These are phyloP conservation scores for Triplophysa bombifrons DNA, from an alignment of 2,797 vertebrate genomes.

Conservation along the genomic window DNA sequence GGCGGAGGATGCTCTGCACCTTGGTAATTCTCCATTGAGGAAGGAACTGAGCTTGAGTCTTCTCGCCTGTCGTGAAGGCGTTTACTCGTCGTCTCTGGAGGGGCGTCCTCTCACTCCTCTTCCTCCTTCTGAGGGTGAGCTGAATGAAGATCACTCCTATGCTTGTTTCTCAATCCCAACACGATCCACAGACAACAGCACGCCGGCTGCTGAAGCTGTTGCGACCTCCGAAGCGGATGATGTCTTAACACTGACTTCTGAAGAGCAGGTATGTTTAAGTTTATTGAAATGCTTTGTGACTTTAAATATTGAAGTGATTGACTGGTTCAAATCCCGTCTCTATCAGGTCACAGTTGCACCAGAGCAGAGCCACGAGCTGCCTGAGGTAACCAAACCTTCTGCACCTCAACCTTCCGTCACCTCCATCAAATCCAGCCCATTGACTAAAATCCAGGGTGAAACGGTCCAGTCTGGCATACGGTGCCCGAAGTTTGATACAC, in stretches of 20 bases:
- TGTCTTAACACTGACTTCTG: neutral
- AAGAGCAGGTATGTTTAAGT: conserved; percentile 32
- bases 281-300: neutral
- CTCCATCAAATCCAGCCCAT: conserved; percentile 43
- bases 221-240: neutral
- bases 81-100: conserved; percentile 61
- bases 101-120: conserved; percentile 57
- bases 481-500: conserved; percentile 71
- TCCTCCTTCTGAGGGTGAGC: conserved; percentile 23
- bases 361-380: neutral
- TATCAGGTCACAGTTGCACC: conserved; percentile 4
- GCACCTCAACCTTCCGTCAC: conserved; percentile 29
- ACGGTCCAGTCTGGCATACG: conserved; percentile 56
- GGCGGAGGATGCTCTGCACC: conserved; percentile 70
- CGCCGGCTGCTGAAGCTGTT: neutral
- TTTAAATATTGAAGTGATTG: neutral
- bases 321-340: neutral
- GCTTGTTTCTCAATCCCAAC: conserved; percentile 51
- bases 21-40: conserved; percentile 67
- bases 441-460: neutral
- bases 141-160: conserved; percentile 59
- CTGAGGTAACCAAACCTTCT: conserved; percentile 15
- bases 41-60: conserved; percentile 79
- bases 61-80: conserved; percentile 73
- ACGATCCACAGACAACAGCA: conserved; percentile 41